Conservation (phyloP, 2,888 invertebrate species). For the Agrotis exclamationis region DNA sequence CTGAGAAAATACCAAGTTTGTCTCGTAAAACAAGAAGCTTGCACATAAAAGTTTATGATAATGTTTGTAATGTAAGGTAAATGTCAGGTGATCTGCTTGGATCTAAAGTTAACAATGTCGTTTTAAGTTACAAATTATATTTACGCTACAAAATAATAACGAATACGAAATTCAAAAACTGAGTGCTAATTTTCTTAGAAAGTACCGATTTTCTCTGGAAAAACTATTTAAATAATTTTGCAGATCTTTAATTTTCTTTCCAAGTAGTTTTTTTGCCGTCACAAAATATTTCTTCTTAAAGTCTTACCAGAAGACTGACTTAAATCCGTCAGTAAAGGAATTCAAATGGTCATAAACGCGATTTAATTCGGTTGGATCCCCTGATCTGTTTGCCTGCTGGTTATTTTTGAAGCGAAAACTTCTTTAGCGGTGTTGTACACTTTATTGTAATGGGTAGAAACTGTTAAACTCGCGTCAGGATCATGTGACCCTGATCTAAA, state of each 20-base stretch:
- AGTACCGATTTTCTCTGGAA: neutral
- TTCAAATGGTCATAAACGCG: no score
- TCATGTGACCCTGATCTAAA: no score
- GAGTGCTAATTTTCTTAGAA: neutral
- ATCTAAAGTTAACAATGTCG: conserved; percentile 32
- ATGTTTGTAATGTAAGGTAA: conserved; percentile 26
- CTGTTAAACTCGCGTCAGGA: no score
- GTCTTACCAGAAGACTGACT: no score
- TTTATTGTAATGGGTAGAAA: no score
- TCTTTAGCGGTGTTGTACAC: no score
- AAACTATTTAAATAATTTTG: neutral
- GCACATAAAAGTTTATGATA: conserved; percentile 41
- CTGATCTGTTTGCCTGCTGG: no score
- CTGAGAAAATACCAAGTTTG: conserved; percentile 19
- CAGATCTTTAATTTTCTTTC: neutral
- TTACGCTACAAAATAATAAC: neutral
- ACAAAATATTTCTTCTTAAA: no score
- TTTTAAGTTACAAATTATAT: conserved; percentile 14
- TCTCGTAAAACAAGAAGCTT: conserved; percentile 28
- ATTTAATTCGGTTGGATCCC: no score
- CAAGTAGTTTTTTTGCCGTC: no score
- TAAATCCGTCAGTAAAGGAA: no score
- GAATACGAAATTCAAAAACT: neutral
- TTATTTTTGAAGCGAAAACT: no score
- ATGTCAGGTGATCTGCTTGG: conserved; percentile 28